A percentile compares a stretch with the other conserved stretches of the same genome.
Evolutionary conservation across 2,113 vertebrate species (phyloP).

Genomic region (Neodon shergylaensis): DNA sequence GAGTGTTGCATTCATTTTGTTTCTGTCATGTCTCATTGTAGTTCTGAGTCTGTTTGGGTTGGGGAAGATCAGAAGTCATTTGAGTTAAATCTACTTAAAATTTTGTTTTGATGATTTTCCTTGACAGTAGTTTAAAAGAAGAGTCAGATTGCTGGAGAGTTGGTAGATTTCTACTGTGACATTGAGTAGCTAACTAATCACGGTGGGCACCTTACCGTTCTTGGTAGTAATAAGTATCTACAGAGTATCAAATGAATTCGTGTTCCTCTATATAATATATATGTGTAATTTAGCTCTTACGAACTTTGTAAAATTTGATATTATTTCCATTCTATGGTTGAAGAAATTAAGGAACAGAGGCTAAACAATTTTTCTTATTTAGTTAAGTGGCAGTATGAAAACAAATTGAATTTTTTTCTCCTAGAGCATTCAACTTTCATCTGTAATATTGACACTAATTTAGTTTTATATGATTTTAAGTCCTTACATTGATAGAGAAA

Average conservation of each 20-base stretch:
- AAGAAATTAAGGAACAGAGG: not conserved
- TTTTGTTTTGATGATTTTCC: not conserved
- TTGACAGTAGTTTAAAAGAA: not conserved
- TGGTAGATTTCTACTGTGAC: not conserved
- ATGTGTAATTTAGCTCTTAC: slow-evolving; percentile 7
- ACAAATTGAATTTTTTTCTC: not conserved
- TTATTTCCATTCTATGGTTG: not conserved
- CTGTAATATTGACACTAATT: slow-evolving; percentile 3
- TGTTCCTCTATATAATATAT: not conserved
- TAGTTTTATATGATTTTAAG: slow-evolving; percentile 25
- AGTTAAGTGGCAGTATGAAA: not conserved
- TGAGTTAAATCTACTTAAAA: not conserved
- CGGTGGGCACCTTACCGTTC: not conserved
- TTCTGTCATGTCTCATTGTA: not conserved
- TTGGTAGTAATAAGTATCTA: not conserved
- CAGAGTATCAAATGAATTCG: not conserved
- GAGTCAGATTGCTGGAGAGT: not conserved
- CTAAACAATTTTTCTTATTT: slow-evolving; percentile 31
- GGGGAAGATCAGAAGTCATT: not conserved
- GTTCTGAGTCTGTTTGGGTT: slow-evolving; percentile 39
- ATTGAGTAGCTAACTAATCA: not conserved
- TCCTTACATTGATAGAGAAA: not conserved
- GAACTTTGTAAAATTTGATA: not conserved
- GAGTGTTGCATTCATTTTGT: not conserved
- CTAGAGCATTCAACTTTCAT: not conserved